These are phyloP conservation scores for Schlechtendalia chinensis DNA, from an alignment of 1,140 invertebrate species.

Conservation along the genomic window DNA sequence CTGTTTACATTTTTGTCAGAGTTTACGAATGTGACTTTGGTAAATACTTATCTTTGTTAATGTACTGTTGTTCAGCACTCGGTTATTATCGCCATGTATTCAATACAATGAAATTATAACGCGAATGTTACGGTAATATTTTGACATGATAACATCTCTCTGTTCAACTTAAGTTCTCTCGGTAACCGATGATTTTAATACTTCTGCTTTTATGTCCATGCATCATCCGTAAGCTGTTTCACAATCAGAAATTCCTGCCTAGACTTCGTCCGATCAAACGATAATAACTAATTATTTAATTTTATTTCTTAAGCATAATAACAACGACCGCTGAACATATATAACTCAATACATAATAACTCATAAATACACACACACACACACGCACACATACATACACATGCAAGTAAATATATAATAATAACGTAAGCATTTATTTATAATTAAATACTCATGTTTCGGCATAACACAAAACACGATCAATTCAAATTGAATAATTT, in stretches of 20 bases:
- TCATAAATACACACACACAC: background rate
- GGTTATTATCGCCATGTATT: background rate
- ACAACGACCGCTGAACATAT: background rate
- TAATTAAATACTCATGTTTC: background rate
- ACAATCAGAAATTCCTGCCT: background rate
- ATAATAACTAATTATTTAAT: slow-evolving; percentile 16
- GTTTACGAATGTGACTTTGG: slow-evolving; percentile 18
- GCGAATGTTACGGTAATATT: slow-evolving; percentile 6
- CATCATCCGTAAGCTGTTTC: background rate
- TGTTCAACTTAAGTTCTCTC: slow-evolving; percentile 12
- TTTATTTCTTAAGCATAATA: background rate
- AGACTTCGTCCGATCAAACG: background rate
- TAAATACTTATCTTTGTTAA: background rate
- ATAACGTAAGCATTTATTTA: too few species aligned
- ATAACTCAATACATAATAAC: too few species aligned
- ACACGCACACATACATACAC: background rate
- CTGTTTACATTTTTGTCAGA: background rate
- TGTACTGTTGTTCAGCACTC: background rate
- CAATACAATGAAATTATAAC: background rate
- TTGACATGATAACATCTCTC: background rate
- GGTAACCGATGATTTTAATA: background rate
- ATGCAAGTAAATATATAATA: background rate
- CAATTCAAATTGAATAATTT: background rate
- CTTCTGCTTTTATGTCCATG: slow-evolving; percentile 14
- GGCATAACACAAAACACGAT: background rate